phyloP scores from a whole-genome alignment of 37 sponge, comb jelly and placozoan genomes.

The Hormiphora californensis region DNA sequence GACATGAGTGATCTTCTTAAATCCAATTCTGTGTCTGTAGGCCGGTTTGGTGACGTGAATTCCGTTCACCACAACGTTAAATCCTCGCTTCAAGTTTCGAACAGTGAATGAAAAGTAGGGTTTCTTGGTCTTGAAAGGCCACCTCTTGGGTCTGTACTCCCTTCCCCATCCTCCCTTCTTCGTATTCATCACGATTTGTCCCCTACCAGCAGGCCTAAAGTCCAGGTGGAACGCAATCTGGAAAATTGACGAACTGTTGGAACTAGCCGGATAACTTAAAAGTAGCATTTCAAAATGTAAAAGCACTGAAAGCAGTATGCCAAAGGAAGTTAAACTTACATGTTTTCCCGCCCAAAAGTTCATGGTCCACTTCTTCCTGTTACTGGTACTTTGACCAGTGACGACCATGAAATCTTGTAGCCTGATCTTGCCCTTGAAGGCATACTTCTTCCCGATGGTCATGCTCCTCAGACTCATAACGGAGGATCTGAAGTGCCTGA shows the following conservation, averaged over 20 bases:
- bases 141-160: neutral
- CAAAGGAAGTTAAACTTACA: neutral
- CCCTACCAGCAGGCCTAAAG: neutral
- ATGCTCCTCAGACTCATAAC: neutral
- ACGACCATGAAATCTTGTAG: neutral
- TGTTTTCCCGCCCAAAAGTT: neutral
- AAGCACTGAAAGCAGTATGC: too few species aligned
- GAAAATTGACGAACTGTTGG: neutral
- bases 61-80: neutral
- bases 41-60: neutral
- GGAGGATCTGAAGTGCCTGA: slow-evolving; percentile 3
- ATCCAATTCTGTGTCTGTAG: neutral
- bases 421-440: neutral
- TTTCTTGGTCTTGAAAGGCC: too few species aligned
- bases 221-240: slow-evolving; percentile 36
- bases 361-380: neutral
- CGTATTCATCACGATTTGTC: neutral
- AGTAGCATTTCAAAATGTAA: too few species aligned
- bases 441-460: neutral
- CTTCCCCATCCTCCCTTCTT: neutral
- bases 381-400: neutral
- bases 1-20: neutral
- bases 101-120: too few species aligned
- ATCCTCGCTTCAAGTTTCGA: neutral
- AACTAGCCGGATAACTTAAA: too few species aligned